Evolutionary conservation across 2,888 invertebrate genomes (phyloP).

Genomic region (Erpobdella octoculata): DNA sequence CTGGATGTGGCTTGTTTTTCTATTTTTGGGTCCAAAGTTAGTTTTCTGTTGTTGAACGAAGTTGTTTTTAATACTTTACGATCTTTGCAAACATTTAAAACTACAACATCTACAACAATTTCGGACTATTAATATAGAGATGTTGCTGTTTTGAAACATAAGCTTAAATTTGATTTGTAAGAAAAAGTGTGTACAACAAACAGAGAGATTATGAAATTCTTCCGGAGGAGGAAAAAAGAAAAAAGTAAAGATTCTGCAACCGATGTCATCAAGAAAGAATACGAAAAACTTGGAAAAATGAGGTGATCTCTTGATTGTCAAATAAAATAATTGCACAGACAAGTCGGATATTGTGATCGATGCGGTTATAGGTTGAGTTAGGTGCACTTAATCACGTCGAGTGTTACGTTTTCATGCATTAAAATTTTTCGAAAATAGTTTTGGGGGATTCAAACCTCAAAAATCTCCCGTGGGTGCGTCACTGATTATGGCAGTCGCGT

Average conservation of each 20-base stretch:
- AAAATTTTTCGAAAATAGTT: background rate
- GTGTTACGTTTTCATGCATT: too few relatives aligned
- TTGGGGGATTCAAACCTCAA: too few relatives aligned
- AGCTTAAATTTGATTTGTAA: too few relatives aligned
- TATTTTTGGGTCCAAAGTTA: conserved; percentile 41
- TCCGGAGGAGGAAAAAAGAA: background rate
- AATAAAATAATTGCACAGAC: background rate
- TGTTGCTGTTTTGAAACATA: background rate
- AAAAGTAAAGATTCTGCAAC: conserved; percentile 36
- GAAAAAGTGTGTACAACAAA: background rate
- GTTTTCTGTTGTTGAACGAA: background rate
- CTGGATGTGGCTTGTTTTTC: conserved; percentile 46
- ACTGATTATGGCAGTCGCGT: too few relatives aligned
- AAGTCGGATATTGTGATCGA: too few relatives aligned
- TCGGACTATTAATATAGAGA: too few relatives aligned
- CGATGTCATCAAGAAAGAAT: conserved; percentile 40
- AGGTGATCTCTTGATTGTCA: conserved; percentile 36
- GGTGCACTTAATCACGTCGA: too few relatives aligned
- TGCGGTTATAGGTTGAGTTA: too few relatives aligned
- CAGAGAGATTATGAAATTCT: conserved; percentile 24
- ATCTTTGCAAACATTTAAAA: background rate
- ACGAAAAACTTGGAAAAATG: conserved; percentile 42
- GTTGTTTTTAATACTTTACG: too few relatives aligned
- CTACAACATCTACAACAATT: too few relatives aligned
- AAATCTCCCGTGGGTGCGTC: too few relatives aligned